These are phyloP conservation scores for Mesochorus sp. DNA, from an alignment of 2,888 invertebrate genomes.

Conservation along the genomic window DNA sequence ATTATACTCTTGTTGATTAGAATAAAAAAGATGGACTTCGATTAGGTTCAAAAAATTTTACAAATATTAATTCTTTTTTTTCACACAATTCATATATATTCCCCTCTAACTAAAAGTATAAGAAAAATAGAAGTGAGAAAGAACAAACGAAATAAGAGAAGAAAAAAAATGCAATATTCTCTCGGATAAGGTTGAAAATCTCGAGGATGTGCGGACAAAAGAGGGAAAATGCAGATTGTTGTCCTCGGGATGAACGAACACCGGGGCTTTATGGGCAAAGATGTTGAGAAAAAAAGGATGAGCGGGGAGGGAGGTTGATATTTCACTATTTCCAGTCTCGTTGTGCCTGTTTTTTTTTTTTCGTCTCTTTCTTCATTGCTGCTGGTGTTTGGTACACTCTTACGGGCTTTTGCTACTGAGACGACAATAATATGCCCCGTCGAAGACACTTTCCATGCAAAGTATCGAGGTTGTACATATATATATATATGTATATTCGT, in stretches of 20 bases:
- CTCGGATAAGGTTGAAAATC: conserved; percentile 36
- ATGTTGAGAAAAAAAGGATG: background rate
- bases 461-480: conserved; percentile 65
- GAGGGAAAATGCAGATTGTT: conserved; percentile 58
- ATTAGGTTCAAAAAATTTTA: too few relatives aligned
- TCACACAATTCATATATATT: conserved; percentile 19
- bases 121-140: background rate
- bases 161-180: conserved; percentile 44
- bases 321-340: conserved; percentile 54
- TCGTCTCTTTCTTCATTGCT: background rate
- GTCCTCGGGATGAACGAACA: conserved; percentile 50
- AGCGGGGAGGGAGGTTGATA: conserved; percentile 30
- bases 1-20: too few relatives aligned
- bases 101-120: conserved; percentile 5
- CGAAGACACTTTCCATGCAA: conserved; percentile 77
- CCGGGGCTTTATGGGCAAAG: conserved; percentile 50
- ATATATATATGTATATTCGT: conserved; percentile 15
- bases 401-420: conserved; percentile 44
- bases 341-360: conserved; percentile 1
- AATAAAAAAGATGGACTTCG: too few relatives aligned
- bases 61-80: too few relatives aligned
- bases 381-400: background rate
- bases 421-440: conserved; percentile 56
- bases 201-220: conserved; percentile 46
- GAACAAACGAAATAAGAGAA: background rate